Evolutionary conservation across 2,888 invertebrate genomes (phyloP).

Genomic region (Caenorhabditis macrosperma): DNA sequence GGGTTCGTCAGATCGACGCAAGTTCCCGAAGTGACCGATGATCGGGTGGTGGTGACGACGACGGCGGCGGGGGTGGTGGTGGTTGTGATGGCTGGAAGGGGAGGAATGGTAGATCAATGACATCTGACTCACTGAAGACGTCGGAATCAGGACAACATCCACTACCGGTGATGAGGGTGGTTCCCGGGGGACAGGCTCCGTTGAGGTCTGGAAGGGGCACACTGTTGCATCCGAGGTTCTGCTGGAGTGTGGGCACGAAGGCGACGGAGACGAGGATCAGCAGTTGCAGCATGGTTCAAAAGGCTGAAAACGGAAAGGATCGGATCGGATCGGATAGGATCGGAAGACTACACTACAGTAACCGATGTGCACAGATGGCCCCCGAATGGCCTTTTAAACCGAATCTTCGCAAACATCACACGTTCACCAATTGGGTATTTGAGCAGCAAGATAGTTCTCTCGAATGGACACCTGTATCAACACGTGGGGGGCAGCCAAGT

Average conservation of each 20-base stretch:
- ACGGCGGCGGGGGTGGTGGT: background rate
- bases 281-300: background rate
- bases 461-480: slow-evolving; percentile 40
- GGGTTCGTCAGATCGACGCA: slow-evolving; percentile 27
- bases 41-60: background rate
- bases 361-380: slow-evolving; percentile 31
- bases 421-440: slow-evolving; percentile 26
- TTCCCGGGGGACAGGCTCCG: background rate
- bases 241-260: background rate
- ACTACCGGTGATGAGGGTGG: background rate
- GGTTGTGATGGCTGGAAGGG: background rate
- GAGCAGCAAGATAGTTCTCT: slow-evolving; percentile 35
- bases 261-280: background rate
- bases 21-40: background rate
- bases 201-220: background rate
- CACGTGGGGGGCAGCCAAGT: slow-evolving; percentile 20
- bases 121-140: background rate
- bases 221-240: background rate
- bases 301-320: background rate
- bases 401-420: slow-evolving; percentile 29
- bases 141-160: background rate
- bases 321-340: too few species aligned
- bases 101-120: background rate
- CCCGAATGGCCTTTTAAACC: slow-evolving; percentile 59
- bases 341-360: slow-evolving; percentile 8